Conservation (phyloP, 2,797 vertebrate species). For the Lithobates pipiens region DNA sequence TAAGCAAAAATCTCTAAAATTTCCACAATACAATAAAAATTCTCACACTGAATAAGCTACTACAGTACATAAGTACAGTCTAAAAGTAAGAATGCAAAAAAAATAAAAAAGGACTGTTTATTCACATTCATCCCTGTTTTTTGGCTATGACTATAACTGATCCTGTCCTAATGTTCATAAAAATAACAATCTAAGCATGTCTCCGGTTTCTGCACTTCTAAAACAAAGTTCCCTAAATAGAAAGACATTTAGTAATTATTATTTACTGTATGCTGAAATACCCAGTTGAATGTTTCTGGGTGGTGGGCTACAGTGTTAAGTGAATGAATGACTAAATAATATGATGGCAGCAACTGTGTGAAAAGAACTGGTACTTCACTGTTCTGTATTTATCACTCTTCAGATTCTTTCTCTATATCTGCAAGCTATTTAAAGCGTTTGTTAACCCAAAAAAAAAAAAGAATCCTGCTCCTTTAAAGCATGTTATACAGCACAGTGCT, state of each 20-base stretch:
- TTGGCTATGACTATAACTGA: constrained; percentile 28
- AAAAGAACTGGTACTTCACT: neutral
- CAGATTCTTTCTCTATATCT: neutral
- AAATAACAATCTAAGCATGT: constrained; percentile 49
- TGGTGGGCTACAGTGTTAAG: constrained; percentile 10
- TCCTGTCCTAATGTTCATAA: constrained; percentile 39
- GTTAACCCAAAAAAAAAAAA: too few species aligned
- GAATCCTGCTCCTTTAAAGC: too few species aligned
- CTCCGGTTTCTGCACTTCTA: constrained; percentile 37
- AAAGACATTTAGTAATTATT: constrained; percentile 37
- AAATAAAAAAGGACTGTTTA: constrained; percentile 37
- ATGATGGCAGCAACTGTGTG: constrained; percentile 8
- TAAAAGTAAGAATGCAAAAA: neutral
- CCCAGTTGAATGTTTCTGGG: constrained; percentile 8
- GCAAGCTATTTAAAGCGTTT: neutral
- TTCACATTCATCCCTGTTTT: neutral
- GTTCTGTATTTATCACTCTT: constrained; percentile 7
- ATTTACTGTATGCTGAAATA: constrained; percentile 32
- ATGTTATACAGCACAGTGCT: too few species aligned
- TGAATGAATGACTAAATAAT: constrained; percentile 18
- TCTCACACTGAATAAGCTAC: neutral
- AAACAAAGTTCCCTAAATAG: constrained; percentile 49
- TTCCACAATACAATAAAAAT: neutral
- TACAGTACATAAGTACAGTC: neutral
- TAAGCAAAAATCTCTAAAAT: too few species aligned